Percentiles rank a stretch among this genome's conserved stretches.
Evolutionary conservation across 2,113 vertebrate genomes (phyloP).

Genomic region (Pteropus alecto): DNA sequence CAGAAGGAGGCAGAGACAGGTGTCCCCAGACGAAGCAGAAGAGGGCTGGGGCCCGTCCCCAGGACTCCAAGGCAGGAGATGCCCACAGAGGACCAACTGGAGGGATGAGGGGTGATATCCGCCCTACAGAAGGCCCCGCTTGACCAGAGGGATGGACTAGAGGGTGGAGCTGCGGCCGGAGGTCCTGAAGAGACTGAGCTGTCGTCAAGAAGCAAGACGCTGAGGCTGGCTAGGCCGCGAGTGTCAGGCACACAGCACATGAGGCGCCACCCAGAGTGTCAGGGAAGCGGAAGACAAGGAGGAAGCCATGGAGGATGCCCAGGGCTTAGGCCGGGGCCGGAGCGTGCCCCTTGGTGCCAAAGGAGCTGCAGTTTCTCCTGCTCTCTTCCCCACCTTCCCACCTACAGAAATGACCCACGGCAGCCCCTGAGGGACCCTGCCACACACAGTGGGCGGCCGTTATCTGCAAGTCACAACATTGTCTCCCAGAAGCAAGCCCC

Average conservation of each 20-base stretch:
- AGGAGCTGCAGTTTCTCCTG: neutral
- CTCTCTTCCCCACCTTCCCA: neutral
- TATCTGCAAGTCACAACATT: neutral
- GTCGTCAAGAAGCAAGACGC: neutral
- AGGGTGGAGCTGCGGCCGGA: neutral
- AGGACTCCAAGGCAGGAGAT: neutral
- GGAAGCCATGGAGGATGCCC: neutral
- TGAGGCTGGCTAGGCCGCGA: neutral
- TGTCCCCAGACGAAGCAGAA: neutral
- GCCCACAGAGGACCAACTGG: neutral
- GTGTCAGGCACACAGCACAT: no score
- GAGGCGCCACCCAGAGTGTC: neutral
- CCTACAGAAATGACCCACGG: neutral
- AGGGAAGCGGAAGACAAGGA: neutral
- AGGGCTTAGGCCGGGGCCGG: neutral
- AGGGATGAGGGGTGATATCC: fast-evolving
- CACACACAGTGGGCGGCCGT: no score
- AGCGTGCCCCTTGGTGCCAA: neutral
- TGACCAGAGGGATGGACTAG: neutral
- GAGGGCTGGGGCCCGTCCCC: neutral
- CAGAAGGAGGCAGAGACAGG: neutral
- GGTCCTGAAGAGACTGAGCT: neutral
- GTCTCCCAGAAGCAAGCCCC: neutral
- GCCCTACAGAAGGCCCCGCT: neutral
- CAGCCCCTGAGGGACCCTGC: neutral